phyloP scores from a whole-genome alignment of 2,888 invertebrate species.

The Ormyrus rosae region DNA sequence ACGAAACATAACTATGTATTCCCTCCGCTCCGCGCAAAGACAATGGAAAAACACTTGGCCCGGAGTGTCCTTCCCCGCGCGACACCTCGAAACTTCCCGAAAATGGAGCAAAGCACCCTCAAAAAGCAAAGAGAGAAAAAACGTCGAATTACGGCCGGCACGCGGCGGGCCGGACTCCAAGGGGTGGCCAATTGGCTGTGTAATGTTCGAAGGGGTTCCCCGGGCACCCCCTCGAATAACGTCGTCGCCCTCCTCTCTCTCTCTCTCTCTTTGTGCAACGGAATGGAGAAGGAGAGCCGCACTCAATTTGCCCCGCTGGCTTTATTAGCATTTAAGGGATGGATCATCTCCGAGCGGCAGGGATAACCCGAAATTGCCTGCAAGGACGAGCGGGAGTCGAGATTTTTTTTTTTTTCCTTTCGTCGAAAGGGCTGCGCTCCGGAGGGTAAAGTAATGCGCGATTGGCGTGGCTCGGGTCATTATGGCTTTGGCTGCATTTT shows the following conservation, averaged over 20 bases:
- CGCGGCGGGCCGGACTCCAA: constrained; percentile 60
- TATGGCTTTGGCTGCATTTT: too few relatives aligned
- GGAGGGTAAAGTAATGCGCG: too few relatives aligned
- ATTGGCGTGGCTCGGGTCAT: too few relatives aligned
- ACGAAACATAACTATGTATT: too few relatives aligned
- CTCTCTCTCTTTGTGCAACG: constrained; percentile 4
- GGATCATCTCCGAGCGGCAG: constrained; percentile 7
- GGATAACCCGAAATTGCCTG: too few relatives aligned
- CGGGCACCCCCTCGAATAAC: constrained; percentile 38
- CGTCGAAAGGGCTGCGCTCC: too few relatives aligned
- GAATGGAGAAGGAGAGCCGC: not conserved
- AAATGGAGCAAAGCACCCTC: not conserved
- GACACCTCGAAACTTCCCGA: too few relatives aligned
- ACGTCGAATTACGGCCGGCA: too few relatives aligned
- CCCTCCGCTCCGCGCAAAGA: too few relatives aligned
- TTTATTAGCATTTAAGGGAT: constrained; percentile 47
- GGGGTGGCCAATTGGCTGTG: constrained; percentile 73
- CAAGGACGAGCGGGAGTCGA: not conserved
- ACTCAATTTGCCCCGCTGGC: not conserved
- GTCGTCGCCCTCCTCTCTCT: not conserved
- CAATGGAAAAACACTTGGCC: too few relatives aligned
- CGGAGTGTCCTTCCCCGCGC: too few relatives aligned
- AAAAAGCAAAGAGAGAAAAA: not conserved
- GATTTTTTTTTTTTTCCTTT: too few relatives aligned
- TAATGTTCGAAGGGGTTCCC: constrained; percentile 65